Percentiles rank a stretch among this genome's conserved stretches.
Conservation (phyloP, 53 echinoderm and acorn worm genomes). For the Glandiceps talaboti region DNA sequence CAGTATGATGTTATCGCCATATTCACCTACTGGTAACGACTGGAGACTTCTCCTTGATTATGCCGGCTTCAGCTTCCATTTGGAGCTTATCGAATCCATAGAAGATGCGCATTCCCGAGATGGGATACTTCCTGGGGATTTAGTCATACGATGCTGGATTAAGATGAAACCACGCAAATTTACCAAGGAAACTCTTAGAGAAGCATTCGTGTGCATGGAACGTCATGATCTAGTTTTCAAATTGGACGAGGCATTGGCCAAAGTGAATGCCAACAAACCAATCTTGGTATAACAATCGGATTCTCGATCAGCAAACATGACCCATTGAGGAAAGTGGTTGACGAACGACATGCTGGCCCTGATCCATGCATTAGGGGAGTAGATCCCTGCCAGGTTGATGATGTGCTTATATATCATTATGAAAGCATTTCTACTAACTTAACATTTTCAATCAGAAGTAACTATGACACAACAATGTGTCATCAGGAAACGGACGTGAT, state of each 20-base stretch:
- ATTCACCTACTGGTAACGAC: background rate
- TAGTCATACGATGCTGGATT: background rate
- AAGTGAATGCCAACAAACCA: no score
- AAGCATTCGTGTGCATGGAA: background rate
- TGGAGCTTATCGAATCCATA: background rate
- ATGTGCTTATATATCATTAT: no score
- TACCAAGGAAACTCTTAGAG: background rate
- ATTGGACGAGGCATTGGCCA: background rate
- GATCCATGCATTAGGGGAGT: no score
- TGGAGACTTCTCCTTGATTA: background rate
- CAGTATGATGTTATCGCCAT: background rate
- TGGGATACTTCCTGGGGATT: background rate
- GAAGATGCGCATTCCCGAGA: background rate
- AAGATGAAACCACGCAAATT: background rate
- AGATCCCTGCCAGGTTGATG: no score
- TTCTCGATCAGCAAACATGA: no score
- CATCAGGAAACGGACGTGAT: no score
- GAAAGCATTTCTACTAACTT: no score
- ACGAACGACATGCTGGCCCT: no score
- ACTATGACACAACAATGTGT: no score
- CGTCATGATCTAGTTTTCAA: background rate
- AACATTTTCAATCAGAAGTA: no score
- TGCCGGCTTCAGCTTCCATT: background rate
- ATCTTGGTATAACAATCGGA: no score
- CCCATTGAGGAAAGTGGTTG: no score